phyloP scores from a whole-genome alignment of 2,888 invertebrate genomes.

The Copidosoma aretas region DNA sequence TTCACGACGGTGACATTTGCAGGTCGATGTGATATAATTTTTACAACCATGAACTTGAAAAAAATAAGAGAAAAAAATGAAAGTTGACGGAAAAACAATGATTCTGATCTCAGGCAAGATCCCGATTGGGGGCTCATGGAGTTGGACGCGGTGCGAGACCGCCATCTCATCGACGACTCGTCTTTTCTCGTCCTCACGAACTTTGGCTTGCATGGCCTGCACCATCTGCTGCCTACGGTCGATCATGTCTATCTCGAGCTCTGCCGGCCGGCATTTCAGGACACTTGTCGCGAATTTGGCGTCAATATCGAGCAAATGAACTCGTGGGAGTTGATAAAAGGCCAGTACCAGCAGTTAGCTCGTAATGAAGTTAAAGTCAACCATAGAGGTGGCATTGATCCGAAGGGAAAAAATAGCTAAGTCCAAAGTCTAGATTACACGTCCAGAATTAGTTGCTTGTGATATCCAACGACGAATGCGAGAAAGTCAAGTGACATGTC shows the following conservation, averaged over 20 bases:
- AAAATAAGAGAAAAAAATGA: no score
- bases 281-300: constrained; percentile 73
- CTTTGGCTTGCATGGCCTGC: constrained; percentile 80
- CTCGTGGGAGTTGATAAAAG: constrained; percentile 70
- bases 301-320: constrained; percentile 60
- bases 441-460: no score
- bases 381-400: no score
- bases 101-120: constrained; percentile 60
- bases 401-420: no score
- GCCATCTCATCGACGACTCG: constrained; percentile 72
- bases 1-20: constrained; percentile 78
- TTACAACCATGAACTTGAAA: no score
- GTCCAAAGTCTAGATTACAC: no score
- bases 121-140: constrained; percentile 82
- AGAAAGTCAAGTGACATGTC: no score
- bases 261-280: constrained; percentile 69
- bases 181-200: constrained; percentile 73
- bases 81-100: constrained; percentile 6
- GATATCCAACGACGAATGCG: no score
- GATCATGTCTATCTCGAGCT: constrained; percentile 77
- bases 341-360: constrained; percentile 71
- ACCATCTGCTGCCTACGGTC: constrained; percentile 82
- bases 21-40: constrained; percentile 60
- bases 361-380: constrained; percentile 50
- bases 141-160: constrained; percentile 76